Conservation (phyloP, 2,888 invertebrate species). For the Nomada goodeniana region DNA sequence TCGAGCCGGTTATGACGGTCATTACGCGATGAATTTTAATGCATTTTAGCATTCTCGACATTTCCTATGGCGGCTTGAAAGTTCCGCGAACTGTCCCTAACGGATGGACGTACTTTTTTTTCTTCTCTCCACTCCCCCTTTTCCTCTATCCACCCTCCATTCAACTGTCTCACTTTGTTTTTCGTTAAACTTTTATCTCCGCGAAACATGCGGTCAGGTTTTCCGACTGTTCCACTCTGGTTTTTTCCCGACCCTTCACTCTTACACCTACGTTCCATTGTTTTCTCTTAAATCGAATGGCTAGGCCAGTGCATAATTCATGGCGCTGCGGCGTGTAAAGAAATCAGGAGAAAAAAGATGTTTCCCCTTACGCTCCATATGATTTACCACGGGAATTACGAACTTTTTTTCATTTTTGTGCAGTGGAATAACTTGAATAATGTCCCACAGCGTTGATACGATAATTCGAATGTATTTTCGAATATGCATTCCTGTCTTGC, state of each 20-base stretch:
- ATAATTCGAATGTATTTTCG: conserved; percentile 17
- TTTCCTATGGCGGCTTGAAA: conserved; percentile 48
- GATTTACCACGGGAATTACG: neutral
- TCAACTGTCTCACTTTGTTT: conserved; percentile 53
- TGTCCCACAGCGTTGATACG: neutral
- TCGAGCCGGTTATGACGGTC: conserved; percentile 45
- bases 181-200: conserved; percentile 61
- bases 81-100: conserved; percentile 40
- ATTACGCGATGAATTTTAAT: conserved; percentile 63
- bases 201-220: conserved; percentile 58
- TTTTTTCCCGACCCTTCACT: conserved; percentile 12
- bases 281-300: conserved; percentile 53
- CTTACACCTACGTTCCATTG: conserved; percentile 49
- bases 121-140: neutral
- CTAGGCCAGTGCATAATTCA: conserved; percentile 45
- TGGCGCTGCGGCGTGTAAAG: neutral
- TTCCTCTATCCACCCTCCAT: conserved; percentile 22
- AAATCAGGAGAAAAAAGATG: neutral
- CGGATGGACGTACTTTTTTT: conserved; percentile 38
- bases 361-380: conserved; percentile 10
- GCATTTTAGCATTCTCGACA: conserved; percentile 44
- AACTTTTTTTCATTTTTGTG: neutral
- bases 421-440: conserved; percentile 23
- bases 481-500: conserved; percentile 21
- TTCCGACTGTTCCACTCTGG: conserved; percentile 16